Percentiles rank a stretch among this genome's conserved stretches.
Evolutionary conservation across 2,797 vertebrate genomes (phyloP).

Genomic region (Borostomias antarcticus): DNA sequence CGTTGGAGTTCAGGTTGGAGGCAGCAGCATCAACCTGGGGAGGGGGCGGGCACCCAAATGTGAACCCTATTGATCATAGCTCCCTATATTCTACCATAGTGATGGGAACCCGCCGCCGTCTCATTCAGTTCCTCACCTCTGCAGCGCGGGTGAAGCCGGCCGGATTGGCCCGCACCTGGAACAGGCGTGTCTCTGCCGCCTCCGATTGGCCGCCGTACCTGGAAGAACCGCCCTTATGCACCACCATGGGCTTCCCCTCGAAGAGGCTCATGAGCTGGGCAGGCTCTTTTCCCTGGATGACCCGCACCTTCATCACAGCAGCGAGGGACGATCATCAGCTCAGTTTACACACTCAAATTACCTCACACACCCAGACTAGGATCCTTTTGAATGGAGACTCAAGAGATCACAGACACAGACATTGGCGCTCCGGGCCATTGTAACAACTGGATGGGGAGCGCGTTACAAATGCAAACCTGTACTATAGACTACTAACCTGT

Average conservation of each 20-base stretch:
- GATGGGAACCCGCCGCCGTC: too few species aligned
- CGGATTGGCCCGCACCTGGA: conserved; percentile 94
- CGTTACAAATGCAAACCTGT: too few species aligned
- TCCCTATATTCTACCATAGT: too few species aligned
- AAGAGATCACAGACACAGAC: too few species aligned
- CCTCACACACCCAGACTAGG: not conserved
- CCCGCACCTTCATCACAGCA: conserved; percentile 84
- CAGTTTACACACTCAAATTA: conserved; percentile 3
- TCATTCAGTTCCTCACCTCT: too few species aligned
- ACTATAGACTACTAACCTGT: too few species aligned
- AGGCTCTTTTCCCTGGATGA: conserved; percentile 95
- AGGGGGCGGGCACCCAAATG: too few species aligned
- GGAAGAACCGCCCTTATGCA: conserved; percentile 94
- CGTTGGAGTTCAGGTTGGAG: conserved; percentile 92
- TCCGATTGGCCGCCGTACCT: conserved; percentile 87
- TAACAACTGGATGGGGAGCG: too few species aligned
- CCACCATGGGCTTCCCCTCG: conserved; percentile 89
- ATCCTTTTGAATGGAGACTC: too few species aligned
- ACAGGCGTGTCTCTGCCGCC: conserved; percentile 83
- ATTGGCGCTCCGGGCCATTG: too few species aligned
- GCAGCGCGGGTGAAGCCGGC: conserved; percentile 89
- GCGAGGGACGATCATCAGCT: too few species aligned
- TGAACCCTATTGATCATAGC: too few species aligned
- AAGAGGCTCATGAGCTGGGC: conserved; percentile 96
- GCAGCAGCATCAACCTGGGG: conserved; percentile 81